Conservation (phyloP, 1,140 invertebrate genomes). For the Euwallacea similis region DNA sequence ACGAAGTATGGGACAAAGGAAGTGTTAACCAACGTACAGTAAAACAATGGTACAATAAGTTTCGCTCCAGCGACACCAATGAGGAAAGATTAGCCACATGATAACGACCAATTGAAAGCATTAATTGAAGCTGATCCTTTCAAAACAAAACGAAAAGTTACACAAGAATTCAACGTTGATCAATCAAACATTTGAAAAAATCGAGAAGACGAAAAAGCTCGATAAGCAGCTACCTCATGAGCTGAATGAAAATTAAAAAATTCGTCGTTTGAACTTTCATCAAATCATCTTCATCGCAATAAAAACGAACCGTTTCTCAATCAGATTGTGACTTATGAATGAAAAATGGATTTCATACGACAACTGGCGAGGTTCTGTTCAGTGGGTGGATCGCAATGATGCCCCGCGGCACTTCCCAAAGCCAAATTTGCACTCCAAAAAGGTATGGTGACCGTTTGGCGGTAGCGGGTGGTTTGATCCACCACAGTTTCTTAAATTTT, state of each 20-base stretch:
- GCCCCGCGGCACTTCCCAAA: neutral
- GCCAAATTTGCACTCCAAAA: neutral
- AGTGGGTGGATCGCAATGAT: neutral
- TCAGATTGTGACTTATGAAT: neutral
- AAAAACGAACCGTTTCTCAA: neutral
- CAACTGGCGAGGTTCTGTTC: neutral
- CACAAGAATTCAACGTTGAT: neutral
- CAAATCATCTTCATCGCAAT: neutral
- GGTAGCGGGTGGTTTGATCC: neutral
- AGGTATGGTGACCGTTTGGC: neutral
- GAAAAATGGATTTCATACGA: neutral
- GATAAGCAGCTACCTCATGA: neutral
- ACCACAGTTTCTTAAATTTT: neutral
- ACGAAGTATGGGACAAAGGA: too few relatives aligned
- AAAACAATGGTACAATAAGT: neutral
- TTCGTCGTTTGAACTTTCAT: neutral
- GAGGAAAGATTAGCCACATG: neutral
- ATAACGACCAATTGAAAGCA: neutral
- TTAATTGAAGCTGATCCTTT: neutral
- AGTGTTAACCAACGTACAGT: neutral
- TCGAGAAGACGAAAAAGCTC: neutral
- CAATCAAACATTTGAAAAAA: neutral
- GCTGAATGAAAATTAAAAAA: conserved; percentile 1
- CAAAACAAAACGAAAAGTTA: neutral
- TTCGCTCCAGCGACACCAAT: neutral